These are phyloP conservation scores for Xerus rutilus DNA, from an alignment of 2,797 vertebrate genomes.

Conservation along the genomic window DNA sequence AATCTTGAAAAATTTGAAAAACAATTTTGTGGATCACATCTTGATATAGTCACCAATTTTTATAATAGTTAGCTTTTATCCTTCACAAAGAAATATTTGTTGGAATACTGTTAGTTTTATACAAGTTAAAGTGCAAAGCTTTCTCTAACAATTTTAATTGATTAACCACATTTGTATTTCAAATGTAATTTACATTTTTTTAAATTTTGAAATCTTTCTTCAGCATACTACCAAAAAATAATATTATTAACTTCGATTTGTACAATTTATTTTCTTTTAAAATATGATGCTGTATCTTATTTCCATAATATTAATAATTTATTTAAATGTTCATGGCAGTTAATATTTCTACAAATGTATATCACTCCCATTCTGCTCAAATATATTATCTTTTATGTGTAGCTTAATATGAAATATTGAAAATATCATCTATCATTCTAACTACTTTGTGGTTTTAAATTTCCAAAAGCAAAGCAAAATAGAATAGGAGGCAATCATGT, in stretches of 20 bases:
- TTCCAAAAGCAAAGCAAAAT: conserved; percentile 59
- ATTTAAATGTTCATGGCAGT: background rate
- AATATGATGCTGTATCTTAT: conserved; percentile 33
- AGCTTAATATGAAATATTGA: conserved; percentile 80
- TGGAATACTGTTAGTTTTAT: background rate
- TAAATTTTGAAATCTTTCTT: conserved; percentile 38
- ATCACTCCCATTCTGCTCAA: conserved; percentile 49
- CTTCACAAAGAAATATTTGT: conserved; percentile 34
- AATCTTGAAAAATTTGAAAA: background rate
- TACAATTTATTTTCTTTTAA: conserved; percentile 33
- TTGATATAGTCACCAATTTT: background rate
- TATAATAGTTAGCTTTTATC: background rate
- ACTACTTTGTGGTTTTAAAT: conserved; percentile 67
- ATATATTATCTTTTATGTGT: conserved; percentile 61
- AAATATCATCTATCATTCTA: conserved; percentile 83
- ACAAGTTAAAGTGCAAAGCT: background rate
- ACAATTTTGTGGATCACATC: background rate
- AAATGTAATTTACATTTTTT: background rate
- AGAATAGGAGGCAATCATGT: background rate
- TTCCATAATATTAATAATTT: background rate
- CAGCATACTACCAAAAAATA: background rate
- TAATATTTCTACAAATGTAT: conserved; percentile 40
- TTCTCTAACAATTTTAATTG: conserved; percentile 25
- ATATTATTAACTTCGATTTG: background rate
- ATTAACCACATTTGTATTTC: background rate